These are phyloP conservation scores for Hydroisotoma schaefferi DNA, from an alignment of 2,888 invertebrate genomes.

Conservation along the genomic window DNA sequence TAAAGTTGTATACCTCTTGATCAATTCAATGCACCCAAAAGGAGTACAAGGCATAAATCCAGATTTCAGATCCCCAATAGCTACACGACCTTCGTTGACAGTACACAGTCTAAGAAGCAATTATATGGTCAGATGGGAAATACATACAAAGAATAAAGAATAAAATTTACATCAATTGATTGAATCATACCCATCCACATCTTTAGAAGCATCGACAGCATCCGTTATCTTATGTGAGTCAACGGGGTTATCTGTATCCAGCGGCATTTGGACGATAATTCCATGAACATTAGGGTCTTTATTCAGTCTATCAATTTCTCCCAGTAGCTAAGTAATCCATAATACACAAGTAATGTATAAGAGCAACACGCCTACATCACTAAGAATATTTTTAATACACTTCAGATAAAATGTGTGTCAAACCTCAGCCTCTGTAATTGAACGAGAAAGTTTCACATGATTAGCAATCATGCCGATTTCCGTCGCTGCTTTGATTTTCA, in stretches of 20 bases:
- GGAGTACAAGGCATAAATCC: constrained; percentile 97
- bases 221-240: constrained; percentile 85
- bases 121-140: constrained; percentile 1
- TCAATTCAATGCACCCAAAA: constrained; percentile 87
- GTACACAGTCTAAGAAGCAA: constrained; percentile 68
- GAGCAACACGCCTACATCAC: too few species aligned
- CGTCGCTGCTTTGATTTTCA: constrained; percentile 87
- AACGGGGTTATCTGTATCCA: constrained; percentile 77
- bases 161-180: background rate
- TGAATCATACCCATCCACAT: constrained; percentile 82
- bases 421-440: constrained; percentile 76
- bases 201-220: constrained; percentile 80
- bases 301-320: constrained; percentile 71
- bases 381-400: too few species aligned
- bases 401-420: too few species aligned
- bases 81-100: constrained; percentile 86
- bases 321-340: constrained; percentile 59
- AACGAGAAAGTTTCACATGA: constrained; percentile 73
- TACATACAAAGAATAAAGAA: background rate
- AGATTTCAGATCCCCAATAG: constrained; percentile 75
- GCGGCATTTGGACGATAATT: constrained; percentile 93
- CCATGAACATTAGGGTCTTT: constrained; percentile 81
- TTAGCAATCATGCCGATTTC: constrained; percentile 83
- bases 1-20: constrained; percentile 60
- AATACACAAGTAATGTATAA: background rate